Percentiles rank a stretch among this genome's conserved stretches.
These are phyloP conservation scores for Eurosta solidaginis DNA, from an alignment of 1,140 invertebrate species.

Conservation along the genomic window DNA sequence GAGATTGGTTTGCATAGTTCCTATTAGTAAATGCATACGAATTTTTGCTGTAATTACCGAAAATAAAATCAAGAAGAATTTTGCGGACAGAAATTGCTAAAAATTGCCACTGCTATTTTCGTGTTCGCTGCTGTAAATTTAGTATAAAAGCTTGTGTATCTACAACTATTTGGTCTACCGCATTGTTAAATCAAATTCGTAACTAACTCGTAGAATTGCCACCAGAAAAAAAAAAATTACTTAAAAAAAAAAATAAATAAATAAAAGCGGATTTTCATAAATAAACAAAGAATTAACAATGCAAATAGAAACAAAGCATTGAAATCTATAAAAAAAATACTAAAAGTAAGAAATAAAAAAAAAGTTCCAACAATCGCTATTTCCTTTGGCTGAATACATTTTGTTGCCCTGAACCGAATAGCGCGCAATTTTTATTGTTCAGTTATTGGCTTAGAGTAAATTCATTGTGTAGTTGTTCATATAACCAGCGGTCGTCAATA, in stretches of 20 bases:
- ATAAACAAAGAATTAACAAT: conserved; percentile 5
- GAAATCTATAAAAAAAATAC: background rate
- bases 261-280: conserved; percentile 1
- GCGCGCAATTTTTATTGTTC: background rate
- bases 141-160: too few relatives aligned
- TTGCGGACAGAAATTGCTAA: too few relatives aligned
- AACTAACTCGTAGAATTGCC: background rate
- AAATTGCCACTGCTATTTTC: too few relatives aligned
- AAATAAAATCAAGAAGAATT: too few relatives aligned
- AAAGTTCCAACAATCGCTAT: background rate
- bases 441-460: background rate
- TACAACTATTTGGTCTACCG: too few relatives aligned
- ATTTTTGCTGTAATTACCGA: too few relatives aligned
- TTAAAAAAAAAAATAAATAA: background rate
- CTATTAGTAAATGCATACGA: too few relatives aligned
- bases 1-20: too few relatives aligned
- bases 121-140: too few relatives aligned
- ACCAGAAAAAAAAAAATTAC: background rate
- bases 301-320: background rate
- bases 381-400: conserved; percentile 18
- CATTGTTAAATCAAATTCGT: background rate
- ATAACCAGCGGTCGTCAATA: background rate
- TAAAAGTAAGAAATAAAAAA: background rate
- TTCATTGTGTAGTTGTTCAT: background rate
- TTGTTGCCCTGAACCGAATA: too few relatives aligned